phyloP scores from a whole-genome alignment of 2,113 vertebrate species.

The Barbus barbus region DNA sequence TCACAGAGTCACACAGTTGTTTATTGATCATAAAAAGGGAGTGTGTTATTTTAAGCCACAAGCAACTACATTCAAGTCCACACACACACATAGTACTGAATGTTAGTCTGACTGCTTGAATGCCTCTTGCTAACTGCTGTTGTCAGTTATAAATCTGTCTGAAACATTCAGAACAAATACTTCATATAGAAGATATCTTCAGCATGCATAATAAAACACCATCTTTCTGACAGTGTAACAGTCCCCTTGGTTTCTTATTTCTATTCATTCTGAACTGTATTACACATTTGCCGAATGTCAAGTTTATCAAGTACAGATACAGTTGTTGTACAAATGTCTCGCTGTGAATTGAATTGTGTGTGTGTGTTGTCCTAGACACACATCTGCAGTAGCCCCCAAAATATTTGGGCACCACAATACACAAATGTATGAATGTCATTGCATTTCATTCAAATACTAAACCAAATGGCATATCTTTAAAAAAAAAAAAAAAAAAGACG shows the following conservation, averaged over 20 bases:
- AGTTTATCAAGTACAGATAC: neutral
- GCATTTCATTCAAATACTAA: too few species aligned
- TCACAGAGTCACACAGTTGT: constrained; percentile 33
- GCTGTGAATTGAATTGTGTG: neutral
- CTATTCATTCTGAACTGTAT: neutral
- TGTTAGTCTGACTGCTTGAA: neutral
- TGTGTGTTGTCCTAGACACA: neutral
- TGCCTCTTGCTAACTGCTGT: neutral
- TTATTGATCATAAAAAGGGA: constrained; percentile 39
- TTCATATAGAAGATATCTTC: neutral
- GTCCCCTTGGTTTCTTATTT: neutral
- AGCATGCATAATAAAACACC: neutral
- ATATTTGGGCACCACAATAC: neutral
- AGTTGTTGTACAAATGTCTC: neutral
- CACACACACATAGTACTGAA: neutral
- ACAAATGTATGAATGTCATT: neutral
- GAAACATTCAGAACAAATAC: neutral
- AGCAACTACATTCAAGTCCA: neutral
- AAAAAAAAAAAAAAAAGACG: too few species aligned
- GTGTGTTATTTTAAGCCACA: constrained; percentile 13
- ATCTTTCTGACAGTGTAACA: neutral
- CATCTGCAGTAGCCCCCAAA: too few species aligned
- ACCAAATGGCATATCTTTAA: too few species aligned
- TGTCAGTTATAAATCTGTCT: neutral
- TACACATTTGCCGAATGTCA: neutral